phyloP scores from a whole-genome alignment of 1,140 invertebrate species.

The Contarinia nasturtii region DNA sequence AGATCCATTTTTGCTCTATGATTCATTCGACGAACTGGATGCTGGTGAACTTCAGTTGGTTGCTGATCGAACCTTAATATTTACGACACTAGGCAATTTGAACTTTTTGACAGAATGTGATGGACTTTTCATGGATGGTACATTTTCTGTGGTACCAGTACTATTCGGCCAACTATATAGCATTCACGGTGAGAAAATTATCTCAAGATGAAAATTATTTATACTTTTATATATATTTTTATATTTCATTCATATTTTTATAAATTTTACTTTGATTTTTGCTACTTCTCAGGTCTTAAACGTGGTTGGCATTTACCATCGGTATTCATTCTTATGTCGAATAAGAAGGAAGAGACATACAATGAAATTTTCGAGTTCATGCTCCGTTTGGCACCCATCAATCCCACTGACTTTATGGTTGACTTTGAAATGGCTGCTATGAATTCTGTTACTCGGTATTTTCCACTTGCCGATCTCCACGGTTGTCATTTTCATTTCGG shows the following conservation, averaged over 20 bases:
- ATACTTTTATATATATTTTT: no score
- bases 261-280: neutral
- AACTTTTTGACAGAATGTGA: neutral
- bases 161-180: neutral
- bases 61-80: neutral
- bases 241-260: no score
- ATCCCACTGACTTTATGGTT: neutral
- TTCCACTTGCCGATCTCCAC: neutral
- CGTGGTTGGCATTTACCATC: neutral
- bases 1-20: neutral
- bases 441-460: neutral
- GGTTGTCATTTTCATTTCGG: neutral
- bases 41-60: no score
- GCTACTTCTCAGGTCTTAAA: neutral
- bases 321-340: neutral
- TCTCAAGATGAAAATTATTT: neutral
- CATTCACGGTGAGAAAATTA: neutral
- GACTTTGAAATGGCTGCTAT: neutral
- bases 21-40: neutral
- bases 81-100: neutral
- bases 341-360: neutral
- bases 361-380: neutral
- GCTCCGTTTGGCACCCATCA: neutral
- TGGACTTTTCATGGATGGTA: neutral
- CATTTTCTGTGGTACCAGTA: neutral